Evolutionary conservation across 1,140 invertebrate genomes (phyloP), one percentile per base, ranked within the genome.

Genomic region (Zaprionus camerounensis): DNA sequence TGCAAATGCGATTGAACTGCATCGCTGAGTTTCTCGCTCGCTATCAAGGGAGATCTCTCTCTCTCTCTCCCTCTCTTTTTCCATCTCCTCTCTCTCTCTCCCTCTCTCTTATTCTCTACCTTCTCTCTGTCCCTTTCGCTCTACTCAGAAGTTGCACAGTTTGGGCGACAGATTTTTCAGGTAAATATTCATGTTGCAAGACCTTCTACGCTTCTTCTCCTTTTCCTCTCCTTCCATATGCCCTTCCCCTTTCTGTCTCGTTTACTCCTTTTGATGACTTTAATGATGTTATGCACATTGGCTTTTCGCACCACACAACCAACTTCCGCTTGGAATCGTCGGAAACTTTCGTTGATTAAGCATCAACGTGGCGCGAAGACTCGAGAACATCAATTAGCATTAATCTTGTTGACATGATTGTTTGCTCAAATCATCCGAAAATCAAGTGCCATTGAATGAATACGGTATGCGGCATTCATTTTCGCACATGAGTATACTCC

Each of bases 321-420:
- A 82, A 71, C 83, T 82, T 86, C 75, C 76, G 74, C 76, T 72
- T 72, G 70, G 22, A 72, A 17, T 57, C 62, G 41, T 66, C 72
- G 57, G 53, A 82, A 75, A 71, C 79, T 86, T 70, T 79, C 83
- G 68, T 80, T 85, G 66, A 84, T 81, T 70, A 78, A 78, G 81
- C 64, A 79, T 85, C 66, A 38, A 71, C 28, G 44, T 63, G 77
- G 68, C 68, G 61, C 62, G 74, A 73, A 62, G 49, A 41, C 57
- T 77, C 66, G 55, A 82, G 76, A 86, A 71, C 76, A 66, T 78
- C 80, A 88, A 87, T 87, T 87, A 87, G 84, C 83, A 83, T 88
- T 88, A 80, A 83, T 88, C 70, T 78, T 83, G 64, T 77, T 82
- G 72, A 80, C 80, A 71, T 58, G 80, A 72, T 74, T 77, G 77